Base-by-base conservation (phyloP, 2,797 vertebrate genomes). In the Platyrinchus mystaceus region DNA sequence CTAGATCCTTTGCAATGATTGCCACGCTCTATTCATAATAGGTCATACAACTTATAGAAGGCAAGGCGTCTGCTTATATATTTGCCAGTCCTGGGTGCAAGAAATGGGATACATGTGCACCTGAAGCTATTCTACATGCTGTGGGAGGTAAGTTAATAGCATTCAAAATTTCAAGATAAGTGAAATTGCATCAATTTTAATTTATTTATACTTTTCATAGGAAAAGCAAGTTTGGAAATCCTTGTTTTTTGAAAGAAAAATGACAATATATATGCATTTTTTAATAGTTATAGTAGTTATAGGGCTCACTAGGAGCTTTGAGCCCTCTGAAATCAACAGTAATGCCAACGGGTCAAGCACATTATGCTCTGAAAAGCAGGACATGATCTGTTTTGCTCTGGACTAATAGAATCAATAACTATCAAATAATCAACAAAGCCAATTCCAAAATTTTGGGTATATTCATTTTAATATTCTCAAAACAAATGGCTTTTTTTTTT, bases 1-100 rank as follows among this genome's bases (percentile, higher is more conserved):
- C 3, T 87, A 43, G 21, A 53, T 43, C n/a, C 23, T 94, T 73
- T 92, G 50, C 39, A 84, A 34, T 84, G 43, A 92, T 26, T 89
- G 24, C 14, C 15, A 79, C 26, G 84, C 47, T 87, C 59, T 87
- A 4, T 85, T 97, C 43, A 14, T 95, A 95, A 84, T 93, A 99
- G 99, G 98, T 99, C 75, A 98, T 99, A 96, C 99, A 99, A 68
- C 98, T 99, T 28, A 97, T 99, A 89, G 99, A 99, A 96, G 99
- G 99, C 63, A 99, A 98, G 85, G 99, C 99, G n/a, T 99, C 99
- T 43, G 99, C 99, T 34, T 99, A 99, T 26, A 98, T 99, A 39
- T 99, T 99, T 94, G 99, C 99, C 23, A 99, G 99, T 97, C 99
- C 98, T 32, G 99, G 99, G 10, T 99, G 99, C 96, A 99, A 99